phyloP scores from a whole-genome alignment of 30 jellyfish, hydroid and myxozoan genomes.

The Clytia hemisphaerica region DNA sequence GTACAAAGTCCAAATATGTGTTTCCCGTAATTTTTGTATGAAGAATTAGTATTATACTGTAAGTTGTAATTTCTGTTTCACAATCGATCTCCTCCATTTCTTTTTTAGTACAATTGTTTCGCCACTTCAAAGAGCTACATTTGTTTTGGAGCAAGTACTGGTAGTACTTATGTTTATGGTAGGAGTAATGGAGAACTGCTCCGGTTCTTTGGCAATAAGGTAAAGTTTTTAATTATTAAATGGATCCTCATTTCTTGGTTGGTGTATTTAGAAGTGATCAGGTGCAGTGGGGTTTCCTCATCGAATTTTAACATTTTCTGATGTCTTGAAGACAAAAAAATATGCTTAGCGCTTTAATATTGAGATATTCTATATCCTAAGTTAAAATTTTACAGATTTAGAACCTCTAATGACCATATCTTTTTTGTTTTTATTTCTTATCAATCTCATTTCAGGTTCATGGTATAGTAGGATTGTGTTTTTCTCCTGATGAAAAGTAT shows the following conservation, averaged over 20 bases:
- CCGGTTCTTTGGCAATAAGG: conserved; percentile 63
- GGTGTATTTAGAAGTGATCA: no score
- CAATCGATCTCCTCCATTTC: no score
- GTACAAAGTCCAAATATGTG: no score
- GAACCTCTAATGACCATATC: background rate
- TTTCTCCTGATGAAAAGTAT: conserved; percentile 67
- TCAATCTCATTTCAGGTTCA: conserved; percentile 35
- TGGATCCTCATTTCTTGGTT: background rate
- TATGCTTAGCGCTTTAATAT: background rate
- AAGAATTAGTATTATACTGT: no score
- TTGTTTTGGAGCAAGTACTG: conserved; percentile 87
- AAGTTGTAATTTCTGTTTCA: no score
- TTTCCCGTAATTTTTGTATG: no score
- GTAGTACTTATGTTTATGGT: conserved; percentile 70
- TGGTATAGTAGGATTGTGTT: conserved; percentile 39
- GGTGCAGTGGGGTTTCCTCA: no score
- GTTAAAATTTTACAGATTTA: background rate
- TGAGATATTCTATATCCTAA: background rate
- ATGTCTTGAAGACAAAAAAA: no score
- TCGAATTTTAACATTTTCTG: no score
- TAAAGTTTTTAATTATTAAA: conserved; percentile 19
- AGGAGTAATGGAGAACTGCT: conserved; percentile 51
- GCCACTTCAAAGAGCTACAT: conserved; percentile 48
- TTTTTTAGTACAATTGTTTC: conserved; percentile 61
- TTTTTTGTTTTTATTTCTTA: background rate